phyloP scores from a whole-genome alignment of 2,888 invertebrate genomes.

The Micoletzkya japonica region DNA sequence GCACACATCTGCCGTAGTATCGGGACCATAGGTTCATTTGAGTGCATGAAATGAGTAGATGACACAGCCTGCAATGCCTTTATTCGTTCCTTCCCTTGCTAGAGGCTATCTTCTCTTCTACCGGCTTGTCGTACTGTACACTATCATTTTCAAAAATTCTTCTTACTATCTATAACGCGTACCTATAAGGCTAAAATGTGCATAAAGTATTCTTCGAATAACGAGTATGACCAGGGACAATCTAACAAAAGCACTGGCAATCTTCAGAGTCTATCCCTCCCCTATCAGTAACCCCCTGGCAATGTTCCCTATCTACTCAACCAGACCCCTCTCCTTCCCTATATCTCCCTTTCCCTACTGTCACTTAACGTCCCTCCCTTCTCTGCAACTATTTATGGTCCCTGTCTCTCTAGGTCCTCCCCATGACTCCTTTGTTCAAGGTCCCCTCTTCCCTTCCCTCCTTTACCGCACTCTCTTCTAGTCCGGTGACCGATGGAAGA shows the following conservation, averaged over 20 bases:
- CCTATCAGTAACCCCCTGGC: too few relatives aligned
- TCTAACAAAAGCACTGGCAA: too few relatives aligned
- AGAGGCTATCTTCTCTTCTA: too few relatives aligned
- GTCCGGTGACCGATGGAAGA: neutral
- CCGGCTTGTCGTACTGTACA: too few relatives aligned
- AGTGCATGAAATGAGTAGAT: slow-evolving; percentile 19
- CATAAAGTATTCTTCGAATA: too few relatives aligned
- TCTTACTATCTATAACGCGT: too few relatives aligned
- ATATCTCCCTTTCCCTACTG: neutral
- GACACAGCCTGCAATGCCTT: slow-evolving; percentile 14
- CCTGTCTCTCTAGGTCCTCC: slow-evolving; percentile 2
- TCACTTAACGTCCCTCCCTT: slow-evolving; percentile 15
- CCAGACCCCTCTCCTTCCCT: neutral
- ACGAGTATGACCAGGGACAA: too few relatives aligned
- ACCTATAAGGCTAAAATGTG: too few relatives aligned
- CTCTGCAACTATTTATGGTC: slow-evolving; percentile 18
- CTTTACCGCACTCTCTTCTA: slow-evolving; percentile 1
- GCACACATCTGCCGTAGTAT: slow-evolving; percentile 23
- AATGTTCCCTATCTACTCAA: too few relatives aligned
- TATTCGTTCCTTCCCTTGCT: neutral
- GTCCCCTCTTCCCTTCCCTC: neutral
- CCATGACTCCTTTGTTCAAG: slow-evolving; percentile 24
- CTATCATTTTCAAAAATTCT: too few relatives aligned
- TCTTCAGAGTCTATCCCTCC: too few relatives aligned
- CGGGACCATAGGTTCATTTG: slow-evolving; percentile 26